Conservation (phyloP, 2,888 invertebrate genomes). For the Drosophila setosimentum region DNA sequence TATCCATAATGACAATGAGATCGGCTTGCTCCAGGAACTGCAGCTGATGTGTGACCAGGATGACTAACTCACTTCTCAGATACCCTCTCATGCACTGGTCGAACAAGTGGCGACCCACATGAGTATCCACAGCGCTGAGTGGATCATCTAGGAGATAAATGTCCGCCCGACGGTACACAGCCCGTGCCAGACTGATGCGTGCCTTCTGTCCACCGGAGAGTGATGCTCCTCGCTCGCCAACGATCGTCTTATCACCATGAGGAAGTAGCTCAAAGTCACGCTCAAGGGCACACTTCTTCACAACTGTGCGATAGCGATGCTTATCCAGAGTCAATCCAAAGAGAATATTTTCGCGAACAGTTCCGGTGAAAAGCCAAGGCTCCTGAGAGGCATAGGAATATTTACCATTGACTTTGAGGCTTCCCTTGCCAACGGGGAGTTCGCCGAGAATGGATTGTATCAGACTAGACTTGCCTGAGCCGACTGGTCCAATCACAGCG, state of each 20-base stretch:
- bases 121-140: constrained; percentile 95
- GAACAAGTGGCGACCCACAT: constrained; percentile 94
- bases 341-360: constrained; percentile 88
- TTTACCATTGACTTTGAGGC: constrained; percentile 87
- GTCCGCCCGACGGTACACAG: constrained; percentile 93
- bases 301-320: constrained; percentile 87
- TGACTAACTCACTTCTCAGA: constrained; percentile 88
- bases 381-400: constrained; percentile 92
- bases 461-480: constrained; percentile 88
- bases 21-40: constrained; percentile 91
- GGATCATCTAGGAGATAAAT: constrained; percentile 96
- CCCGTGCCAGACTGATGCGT: constrained; percentile 93
- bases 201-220: constrained; percentile 95
- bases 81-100: constrained; percentile 86
- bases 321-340: constrained; percentile 87
- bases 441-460: constrained; percentile 86
- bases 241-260: constrained; percentile 87
- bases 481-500: constrained; percentile 90
- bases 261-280: constrained; percentile 87
- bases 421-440: constrained; percentile 86
- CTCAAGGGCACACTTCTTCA: constrained; percentile 85
- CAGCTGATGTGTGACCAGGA: constrained; percentile 93
- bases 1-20: constrained; percentile 84
- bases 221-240: constrained; percentile 93
- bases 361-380: constrained; percentile 92